Conservation (phyloP, 2,113 vertebrate species). For the Phylloscopus trochiloides region DNA sequence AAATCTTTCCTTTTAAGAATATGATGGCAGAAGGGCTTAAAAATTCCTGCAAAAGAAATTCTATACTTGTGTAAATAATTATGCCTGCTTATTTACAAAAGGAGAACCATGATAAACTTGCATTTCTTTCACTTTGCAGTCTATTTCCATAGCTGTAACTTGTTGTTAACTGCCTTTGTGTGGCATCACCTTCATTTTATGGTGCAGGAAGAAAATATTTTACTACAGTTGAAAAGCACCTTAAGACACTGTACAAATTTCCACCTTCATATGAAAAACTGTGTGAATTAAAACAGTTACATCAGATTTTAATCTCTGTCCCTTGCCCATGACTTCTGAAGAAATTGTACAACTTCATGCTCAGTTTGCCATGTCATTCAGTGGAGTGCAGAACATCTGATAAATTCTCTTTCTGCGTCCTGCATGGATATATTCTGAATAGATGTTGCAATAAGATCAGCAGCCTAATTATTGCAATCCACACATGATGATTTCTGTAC, state of each 20-base stretch:
- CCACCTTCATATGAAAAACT: background rate
- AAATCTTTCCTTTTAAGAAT: background rate
- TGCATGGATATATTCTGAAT: background rate
- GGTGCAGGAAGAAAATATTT: background rate
- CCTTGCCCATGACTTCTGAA: background rate
- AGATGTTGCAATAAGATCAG: background rate
- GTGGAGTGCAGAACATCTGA: background rate
- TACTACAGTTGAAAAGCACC: background rate
- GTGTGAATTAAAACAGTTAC: background rate
- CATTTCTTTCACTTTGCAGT: background rate
- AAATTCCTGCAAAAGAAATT: background rate
- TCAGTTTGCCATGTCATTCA: background rate
- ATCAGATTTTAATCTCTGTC: background rate
- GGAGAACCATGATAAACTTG: background rate
- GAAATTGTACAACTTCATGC: background rate
- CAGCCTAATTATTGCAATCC: background rate
- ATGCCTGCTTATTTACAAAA: background rate
- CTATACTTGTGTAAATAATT: background rate
- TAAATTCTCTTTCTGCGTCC: background rate
- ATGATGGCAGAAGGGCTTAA: background rate
- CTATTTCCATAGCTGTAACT: background rate
- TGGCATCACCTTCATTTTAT: background rate
- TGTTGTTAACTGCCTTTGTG: background rate
- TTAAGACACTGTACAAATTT: background rate
- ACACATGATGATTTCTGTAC: background rate